Base-by-base conservation (phyloP, 2,113 vertebrate genomes). In the Chlorodrepanis virens region DNA sequence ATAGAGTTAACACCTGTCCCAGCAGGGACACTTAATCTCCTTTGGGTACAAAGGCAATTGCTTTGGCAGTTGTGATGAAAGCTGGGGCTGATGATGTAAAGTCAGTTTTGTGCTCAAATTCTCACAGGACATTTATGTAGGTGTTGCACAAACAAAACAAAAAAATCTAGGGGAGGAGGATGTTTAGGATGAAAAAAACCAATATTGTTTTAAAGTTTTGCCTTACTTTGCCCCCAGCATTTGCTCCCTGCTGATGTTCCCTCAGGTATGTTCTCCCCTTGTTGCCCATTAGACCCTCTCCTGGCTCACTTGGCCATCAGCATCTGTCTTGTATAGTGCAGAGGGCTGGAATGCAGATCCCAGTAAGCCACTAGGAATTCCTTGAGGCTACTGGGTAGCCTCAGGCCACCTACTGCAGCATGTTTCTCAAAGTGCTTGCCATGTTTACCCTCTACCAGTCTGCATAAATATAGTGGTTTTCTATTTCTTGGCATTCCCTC, bases 51-150 rank as follows among this genome's bases (percentile, higher is more conserved):
- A 45, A 83, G 78, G 5, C 1, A 4, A 49, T 31, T 2, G 1
- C 14, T 71, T 71, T 60, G 28, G 35, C 35, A 42, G 23, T 27
- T 10, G 2, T 14, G 0, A 5, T n/a, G 14, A 71, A 78, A 90
- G 35, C 1, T 4, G 33, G 29, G 24, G 37, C 10, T 12, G 44
- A 56, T 28, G 21, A 40, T 31, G 10, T 42, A 37, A 72, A 72
- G 19, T 10, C 28, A 18, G 6, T 22, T 54, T 57, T 80, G 44
- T 0, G 0, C 7, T 23, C 40, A 19, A 2, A 16, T 74, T 75
- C n/a, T 82, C 11, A 11, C 0, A 3, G 56, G 19, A 49, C 23
- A 6, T 19, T 19, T 47, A 5, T 29, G 12, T 59, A 49, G 33
- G 6, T 78, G 68, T 52, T 54, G 7, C 45, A 22, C 16, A 45